These are phyloP conservation scores for Toxostoma redivivum DNA, from an alignment of 2,113 vertebrate genomes.

Conservation along the genomic window DNA sequence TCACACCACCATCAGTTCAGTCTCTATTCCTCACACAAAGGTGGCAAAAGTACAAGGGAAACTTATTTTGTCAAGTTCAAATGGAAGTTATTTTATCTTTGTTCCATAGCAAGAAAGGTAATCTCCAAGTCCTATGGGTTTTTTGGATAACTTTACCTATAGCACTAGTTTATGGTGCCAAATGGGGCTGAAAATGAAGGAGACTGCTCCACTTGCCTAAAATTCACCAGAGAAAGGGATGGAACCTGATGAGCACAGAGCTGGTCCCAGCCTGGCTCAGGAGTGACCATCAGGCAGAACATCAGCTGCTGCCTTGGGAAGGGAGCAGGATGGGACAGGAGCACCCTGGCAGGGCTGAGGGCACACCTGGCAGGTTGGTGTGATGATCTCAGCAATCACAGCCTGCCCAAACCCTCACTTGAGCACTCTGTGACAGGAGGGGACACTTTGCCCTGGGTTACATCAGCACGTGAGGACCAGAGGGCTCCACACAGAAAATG, in stretches of 20 bases:
- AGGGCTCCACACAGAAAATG: background rate
- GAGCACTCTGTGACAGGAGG: rapidly evolving
- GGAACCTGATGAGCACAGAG: background rate
- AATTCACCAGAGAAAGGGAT: background rate
- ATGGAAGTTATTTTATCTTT: background rate
- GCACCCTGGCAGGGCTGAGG: background rate
- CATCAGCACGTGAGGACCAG: background rate
- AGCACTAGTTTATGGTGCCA: background rate
- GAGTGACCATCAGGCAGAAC: background rate
- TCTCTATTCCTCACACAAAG: background rate
- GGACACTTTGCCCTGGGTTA: background rate
- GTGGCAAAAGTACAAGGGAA: background rate
- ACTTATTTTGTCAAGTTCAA: background rate
- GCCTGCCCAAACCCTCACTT: background rate
- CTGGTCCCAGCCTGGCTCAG: background rate
- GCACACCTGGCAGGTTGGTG: background rate
- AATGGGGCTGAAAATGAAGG: background rate
- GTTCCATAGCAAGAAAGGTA: background rate
- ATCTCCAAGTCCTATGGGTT: background rate
- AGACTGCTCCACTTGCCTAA: background rate
- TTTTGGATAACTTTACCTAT: background rate
- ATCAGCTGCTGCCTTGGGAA: background rate
- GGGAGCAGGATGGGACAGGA: rapidly evolving
- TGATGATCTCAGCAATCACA: rapidly evolving
- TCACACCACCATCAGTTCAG: background rate